Conservation (phyloP, 2,888 invertebrate species). For the Hofmannophila pseudospretella region DNA sequence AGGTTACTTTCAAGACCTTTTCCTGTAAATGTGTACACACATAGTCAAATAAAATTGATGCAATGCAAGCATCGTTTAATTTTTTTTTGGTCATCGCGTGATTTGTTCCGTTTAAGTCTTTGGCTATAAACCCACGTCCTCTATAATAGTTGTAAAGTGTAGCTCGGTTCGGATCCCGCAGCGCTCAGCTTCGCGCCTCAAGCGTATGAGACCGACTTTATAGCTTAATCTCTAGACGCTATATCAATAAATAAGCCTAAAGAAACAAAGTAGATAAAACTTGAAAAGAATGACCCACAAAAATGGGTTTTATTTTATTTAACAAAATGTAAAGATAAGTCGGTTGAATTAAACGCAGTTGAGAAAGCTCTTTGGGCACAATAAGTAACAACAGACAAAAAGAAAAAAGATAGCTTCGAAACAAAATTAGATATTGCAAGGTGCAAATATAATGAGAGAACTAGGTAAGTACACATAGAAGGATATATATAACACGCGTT, state of each 20-base stretch:
- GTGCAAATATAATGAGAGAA: too few species aligned
- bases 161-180: constrained; percentile 54
- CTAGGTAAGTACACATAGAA: too few species aligned
- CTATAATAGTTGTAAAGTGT: constrained; percentile 50
- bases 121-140: constrained; percentile 19
- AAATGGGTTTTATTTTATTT: constrained; percentile 6
- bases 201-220: constrained; percentile 51
- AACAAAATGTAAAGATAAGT: constrained; percentile 8
- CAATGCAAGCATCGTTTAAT: too few species aligned
- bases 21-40: too few species aligned
- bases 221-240: constrained; percentile 69
- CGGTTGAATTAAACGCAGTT: neutral
- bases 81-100: constrained; percentile 16
- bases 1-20: too few species aligned
- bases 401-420: too few species aligned
- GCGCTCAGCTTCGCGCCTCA: constrained; percentile 58
- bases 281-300: constrained; percentile 10
- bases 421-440: too few species aligned
- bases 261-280: constrained; percentile 19
- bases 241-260: constrained; percentile 65
- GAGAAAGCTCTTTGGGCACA: too few species aligned
- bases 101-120: constrained; percentile 21
- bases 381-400: too few species aligned
- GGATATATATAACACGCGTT: too few species aligned
- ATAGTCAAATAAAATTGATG: too few species aligned